These are phyloP conservation scores for Aplysia californica DNA, from an alignment of 1,140 invertebrate species.

Conservation along the genomic window DNA sequence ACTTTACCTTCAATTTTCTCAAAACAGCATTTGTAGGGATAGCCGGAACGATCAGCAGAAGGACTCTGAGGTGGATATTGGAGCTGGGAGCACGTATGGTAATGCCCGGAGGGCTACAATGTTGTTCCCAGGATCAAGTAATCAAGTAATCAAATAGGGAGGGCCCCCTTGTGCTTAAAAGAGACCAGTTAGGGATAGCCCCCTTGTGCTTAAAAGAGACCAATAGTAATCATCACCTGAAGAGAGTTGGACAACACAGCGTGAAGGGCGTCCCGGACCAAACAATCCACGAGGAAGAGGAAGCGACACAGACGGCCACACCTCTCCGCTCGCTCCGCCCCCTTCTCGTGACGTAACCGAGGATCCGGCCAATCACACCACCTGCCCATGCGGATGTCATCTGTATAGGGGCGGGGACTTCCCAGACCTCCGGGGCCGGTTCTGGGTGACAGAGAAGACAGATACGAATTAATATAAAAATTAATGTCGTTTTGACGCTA, in stretches of 20 bases:
- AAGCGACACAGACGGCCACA: background rate
- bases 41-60: too few species aligned
- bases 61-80: too few species aligned
- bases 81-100: too few species aligned
- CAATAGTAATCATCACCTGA: too few species aligned
- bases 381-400: constrained; percentile 5
- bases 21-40: too few species aligned
- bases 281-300: constrained; percentile 4
- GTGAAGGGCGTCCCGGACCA: background rate
- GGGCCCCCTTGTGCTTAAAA: too few species aligned
- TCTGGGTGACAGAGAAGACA: background rate
- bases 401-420: background rate
- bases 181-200: too few species aligned
- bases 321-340: background rate
- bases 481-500: background rate
- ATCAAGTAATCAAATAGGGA: too few species aligned
- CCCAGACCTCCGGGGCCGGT: background rate
- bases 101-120: too few species aligned
- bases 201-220: too few species aligned
- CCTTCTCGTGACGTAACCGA: background rate
- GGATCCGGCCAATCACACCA: background rate
- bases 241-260: background rate
- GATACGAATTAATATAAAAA: background rate
- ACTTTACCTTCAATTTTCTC: too few species aligned
- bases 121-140: too few species aligned